These are phyloP conservation scores for Batillaria attramentaria DNA, from an alignment of 1,140 invertebrate species.

Conservation along the genomic window DNA sequence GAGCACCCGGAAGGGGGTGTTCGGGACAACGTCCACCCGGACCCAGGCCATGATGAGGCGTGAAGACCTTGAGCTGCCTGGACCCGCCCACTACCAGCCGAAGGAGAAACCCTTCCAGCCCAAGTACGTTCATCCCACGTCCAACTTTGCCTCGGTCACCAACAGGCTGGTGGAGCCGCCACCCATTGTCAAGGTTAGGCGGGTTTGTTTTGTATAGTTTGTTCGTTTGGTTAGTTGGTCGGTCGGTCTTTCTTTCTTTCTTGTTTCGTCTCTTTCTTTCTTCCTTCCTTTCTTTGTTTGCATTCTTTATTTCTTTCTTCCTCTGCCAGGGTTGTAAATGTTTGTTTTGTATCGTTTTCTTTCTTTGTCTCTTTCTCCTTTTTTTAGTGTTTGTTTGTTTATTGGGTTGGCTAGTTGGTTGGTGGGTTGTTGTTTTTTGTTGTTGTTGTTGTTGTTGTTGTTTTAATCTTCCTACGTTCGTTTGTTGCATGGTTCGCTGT, in stretches of 20 bases:
- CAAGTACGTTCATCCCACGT: slow-evolving; percentile 54
- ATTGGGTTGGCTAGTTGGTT: background rate
- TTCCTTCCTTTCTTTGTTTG: no score
- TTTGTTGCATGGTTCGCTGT: no score
- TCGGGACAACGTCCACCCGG: slow-evolving; percentile 64
- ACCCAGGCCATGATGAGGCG: slow-evolving; percentile 50
- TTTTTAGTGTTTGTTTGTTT: no score
- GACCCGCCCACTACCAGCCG: slow-evolving; percentile 63
- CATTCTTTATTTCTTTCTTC: background rate
- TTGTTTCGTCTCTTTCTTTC: background rate
- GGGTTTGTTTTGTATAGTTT: background rate
- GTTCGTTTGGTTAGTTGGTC: background rate
- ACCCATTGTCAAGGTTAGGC: background rate
- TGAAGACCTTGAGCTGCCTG: slow-evolving; percentile 59
- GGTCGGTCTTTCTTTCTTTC: background rate
- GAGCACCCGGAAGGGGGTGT: slow-evolving; percentile 65
- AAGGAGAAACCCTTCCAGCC: slow-evolving; percentile 58
- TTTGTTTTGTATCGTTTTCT: background rate
- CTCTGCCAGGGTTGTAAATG: background rate
- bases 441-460: background rate
- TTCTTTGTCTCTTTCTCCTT: background rate
- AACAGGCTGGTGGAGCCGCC: slow-evolving; percentile 47
- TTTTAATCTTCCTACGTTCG: no score
- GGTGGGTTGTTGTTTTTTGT: background rate
- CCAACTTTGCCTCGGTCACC: slow-evolving; percentile 67